Evolutionary conservation across 2,888 invertebrate species (phyloP), one percentile per base, ranked within the genome.

Genomic region (Pseudococcus longispinus): DNA sequence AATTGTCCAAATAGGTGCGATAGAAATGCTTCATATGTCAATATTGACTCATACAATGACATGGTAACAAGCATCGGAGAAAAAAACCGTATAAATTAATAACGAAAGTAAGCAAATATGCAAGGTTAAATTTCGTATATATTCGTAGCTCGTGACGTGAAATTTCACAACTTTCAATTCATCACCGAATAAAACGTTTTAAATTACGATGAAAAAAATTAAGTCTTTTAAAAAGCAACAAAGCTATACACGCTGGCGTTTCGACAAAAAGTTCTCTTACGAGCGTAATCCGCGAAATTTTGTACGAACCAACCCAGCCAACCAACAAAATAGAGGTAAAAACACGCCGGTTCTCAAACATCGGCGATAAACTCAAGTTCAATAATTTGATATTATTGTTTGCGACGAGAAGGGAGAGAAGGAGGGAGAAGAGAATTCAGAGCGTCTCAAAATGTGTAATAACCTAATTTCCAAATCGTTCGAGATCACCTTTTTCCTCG

Each of bases 381-480:
- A 51, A 51, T 23, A 60, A 60, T 60, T 11, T 23, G 60, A 60
- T 60, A 60, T 20, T 11, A 60, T 23, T 60, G 60, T 60, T 11
- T 23, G 9, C 9, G 5, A 23, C 60, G 60, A 23, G 60, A 60
- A 6, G 60, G 60, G 9, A 37, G 37, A 37, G 37, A 37, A 32
- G 4, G 4, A 32, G 32, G 9, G 37, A 37, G 37, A n/a, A 37
- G 37, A 37, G 37, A 37, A 37, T 60, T 60, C 23, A 9, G 11
- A 23, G 60, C 60, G 23, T 60, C 15, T 60, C 60, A 60, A 60
- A 60, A 60, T 60, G 60, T 20, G 60, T 60, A 23, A 23, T 60
- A 60, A 60, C 60, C 60, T 60, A 60, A 60, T 60, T 60, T 60
- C 60, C 60, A 60, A 60, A 60, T 60, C 11, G 60, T 60, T 23